Percentiles rank a stretch among this genome's conserved stretches.
phyloP scores from a whole-genome alignment of 2,888 invertebrate species.

The Amphipyra berbera region DNA sequence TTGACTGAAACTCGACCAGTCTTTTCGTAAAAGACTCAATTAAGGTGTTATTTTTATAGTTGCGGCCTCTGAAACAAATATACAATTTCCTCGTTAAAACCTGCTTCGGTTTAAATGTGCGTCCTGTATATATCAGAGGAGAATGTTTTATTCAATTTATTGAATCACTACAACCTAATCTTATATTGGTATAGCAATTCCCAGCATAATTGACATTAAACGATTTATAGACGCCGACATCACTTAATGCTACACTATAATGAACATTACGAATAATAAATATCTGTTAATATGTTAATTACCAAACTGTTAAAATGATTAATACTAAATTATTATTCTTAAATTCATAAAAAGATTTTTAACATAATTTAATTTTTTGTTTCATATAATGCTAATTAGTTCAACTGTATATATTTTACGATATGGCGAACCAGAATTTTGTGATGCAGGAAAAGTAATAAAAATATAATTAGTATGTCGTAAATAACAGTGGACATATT shows the following conservation, averaged over 20 bases:
- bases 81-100: slow-evolving; percentile 43
- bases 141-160: slow-evolving; percentile 65
- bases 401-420: slow-evolving; percentile 29
- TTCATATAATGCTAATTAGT: slow-evolving; percentile 54
- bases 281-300: slow-evolving; percentile 46
- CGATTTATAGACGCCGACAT: slow-evolving; percentile 63
- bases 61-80: slow-evolving; percentile 41
- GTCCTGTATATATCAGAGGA: slow-evolving; percentile 52
- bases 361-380: slow-evolving; percentile 44
- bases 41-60: slow-evolving; percentile 16
- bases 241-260: slow-evolving; percentile 55
- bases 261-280: slow-evolving; percentile 52
- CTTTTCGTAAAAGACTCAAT: neutral
- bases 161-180: slow-evolving; percentile 65
- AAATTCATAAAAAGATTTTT: slow-evolving; percentile 26
- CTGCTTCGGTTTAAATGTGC: slow-evolving; percentile 44
- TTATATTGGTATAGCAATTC: slow-evolving; percentile 67
- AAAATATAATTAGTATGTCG: slow-evolving; percentile 45
- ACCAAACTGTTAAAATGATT: slow-evolving; percentile 34
- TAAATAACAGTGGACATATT: slow-evolving; percentile 44
- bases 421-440: slow-evolving; percentile 19
- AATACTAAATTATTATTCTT: slow-evolving; percentile 8
- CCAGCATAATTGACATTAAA: slow-evolving; percentile 65
- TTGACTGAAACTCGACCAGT: no score
- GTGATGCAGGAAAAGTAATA: slow-evolving; percentile 34